phyloP scores from a whole-genome alignment of 2,113 vertebrate genomes.

The Origma solitaria region DNA sequence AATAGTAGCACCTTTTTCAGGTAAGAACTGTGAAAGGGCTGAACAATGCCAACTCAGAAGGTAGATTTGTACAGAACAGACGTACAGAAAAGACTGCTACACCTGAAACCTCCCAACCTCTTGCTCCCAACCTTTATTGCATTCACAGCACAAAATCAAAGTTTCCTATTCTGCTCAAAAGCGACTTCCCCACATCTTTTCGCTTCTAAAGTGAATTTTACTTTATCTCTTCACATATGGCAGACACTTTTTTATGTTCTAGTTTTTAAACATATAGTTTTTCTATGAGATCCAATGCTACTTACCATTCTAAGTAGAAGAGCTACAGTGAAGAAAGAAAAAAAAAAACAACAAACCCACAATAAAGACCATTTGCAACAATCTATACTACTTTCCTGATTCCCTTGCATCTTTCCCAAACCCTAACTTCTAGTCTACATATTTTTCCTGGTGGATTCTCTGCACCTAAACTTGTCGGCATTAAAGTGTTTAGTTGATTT shows the following conservation, averaged over 20 bases:
- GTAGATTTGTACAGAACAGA: neutral
- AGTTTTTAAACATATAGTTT: neutral
- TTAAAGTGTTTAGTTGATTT: constrained; percentile 12
- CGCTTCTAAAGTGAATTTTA: neutral
- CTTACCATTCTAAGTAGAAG: neutral
- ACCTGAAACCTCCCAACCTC: neutral
- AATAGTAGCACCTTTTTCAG: neutral
- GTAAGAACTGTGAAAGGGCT: neutral
- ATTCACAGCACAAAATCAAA: neutral
- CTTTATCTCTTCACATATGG: neutral
- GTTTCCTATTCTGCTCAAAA: neutral
- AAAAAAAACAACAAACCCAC: neutral
- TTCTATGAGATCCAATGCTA: neutral
- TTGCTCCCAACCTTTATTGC: neutral
- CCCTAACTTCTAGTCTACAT: neutral
- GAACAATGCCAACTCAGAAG: neutral
- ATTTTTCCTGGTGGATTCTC: neutral
- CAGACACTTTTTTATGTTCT: neutral
- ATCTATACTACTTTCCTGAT: neutral
- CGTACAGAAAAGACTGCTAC: neutral
- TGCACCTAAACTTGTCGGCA: neutral
- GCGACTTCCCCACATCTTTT: neutral
- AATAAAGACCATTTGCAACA: neutral
- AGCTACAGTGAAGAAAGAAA: neutral
- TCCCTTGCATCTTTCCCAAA: neutral